A percentile compares a stretch with the other conserved stretches of the same genome.
Conservation (phyloP, 2,797 vertebrate genomes). For the Brachymystax lenok region DNA sequence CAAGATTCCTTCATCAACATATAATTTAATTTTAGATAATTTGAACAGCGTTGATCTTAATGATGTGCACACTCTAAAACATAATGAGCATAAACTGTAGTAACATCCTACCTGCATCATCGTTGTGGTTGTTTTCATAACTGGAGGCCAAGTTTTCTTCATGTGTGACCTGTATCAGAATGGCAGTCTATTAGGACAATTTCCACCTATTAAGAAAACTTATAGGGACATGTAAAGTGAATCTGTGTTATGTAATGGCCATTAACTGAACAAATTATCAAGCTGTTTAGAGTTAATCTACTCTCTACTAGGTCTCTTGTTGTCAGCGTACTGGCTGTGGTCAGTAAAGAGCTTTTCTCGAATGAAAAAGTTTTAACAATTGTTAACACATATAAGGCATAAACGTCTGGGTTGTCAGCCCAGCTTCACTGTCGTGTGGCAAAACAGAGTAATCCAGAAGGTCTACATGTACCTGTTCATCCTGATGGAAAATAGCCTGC, state of each 20-base stretch:
- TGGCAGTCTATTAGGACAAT: not conserved
- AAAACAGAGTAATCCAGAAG: constrained; percentile 9
- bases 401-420: constrained; percentile 21
- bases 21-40: not conserved
- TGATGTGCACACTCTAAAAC: not conserved
- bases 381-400: not conserved
- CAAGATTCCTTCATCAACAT: not conserved
- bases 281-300: not conserved
- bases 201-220: not conserved
- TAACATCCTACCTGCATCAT: constrained; percentile 65
- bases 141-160: constrained; percentile 56
- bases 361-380: not conserved
- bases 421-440: constrained; percentile 19
- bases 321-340: not conserved
- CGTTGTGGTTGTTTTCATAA: constrained; percentile 75
- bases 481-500: constrained; percentile 73
- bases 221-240: not conserved
- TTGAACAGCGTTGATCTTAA: not conserved
- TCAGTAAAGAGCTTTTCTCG: not conserved
- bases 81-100: not conserved
- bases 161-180: constrained; percentile 61
- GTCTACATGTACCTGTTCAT: constrained; percentile 77
- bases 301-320: not conserved
- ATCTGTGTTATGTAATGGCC: not conserved
- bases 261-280: not conserved